A percentile compares a stretch with the other conserved stretches of the same genome.
Conservation (phyloP, 2,113 vertebrate species). For the Andinoacara biseriatus region DNA sequence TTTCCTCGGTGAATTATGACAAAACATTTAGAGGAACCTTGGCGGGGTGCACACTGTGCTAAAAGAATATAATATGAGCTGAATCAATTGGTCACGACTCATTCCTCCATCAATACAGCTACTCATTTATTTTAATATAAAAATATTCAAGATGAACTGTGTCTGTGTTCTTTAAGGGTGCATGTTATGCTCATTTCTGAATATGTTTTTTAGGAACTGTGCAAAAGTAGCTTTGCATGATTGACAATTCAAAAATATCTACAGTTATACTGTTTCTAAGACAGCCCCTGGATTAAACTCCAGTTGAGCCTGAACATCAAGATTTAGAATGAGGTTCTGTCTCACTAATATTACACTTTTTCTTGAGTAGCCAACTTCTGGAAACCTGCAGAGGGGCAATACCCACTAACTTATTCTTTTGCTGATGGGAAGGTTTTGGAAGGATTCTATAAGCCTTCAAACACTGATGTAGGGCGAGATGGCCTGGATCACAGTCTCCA, state of each 20-base stretch:
- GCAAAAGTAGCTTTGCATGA: background rate
- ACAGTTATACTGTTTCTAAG: background rate
- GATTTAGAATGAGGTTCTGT: background rate
- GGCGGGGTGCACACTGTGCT: background rate
- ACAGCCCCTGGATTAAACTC: background rate
- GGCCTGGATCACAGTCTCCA: no score
- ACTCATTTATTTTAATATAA: background rate
- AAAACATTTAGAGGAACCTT: constrained; percentile 6
- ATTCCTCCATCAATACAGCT: background rate
- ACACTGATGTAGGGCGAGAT: no score
- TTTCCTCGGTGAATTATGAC: background rate
- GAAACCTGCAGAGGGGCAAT: background rate
- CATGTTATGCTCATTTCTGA: background rate
- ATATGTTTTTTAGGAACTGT: background rate
- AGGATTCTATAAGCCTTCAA: background rate
- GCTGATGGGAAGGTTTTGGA: background rate
- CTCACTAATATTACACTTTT: background rate
- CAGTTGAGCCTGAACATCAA: background rate
- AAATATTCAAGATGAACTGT: background rate
- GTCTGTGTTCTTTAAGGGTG: background rate
- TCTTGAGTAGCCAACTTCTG: background rate
- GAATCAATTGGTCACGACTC: background rate
- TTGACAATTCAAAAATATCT: background rate
- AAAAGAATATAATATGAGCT: background rate
- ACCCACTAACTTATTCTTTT: background rate